phyloP scores from a whole-genome alignment of 2,797 vertebrate genomes.

The Perodicticus potto region DNA sequence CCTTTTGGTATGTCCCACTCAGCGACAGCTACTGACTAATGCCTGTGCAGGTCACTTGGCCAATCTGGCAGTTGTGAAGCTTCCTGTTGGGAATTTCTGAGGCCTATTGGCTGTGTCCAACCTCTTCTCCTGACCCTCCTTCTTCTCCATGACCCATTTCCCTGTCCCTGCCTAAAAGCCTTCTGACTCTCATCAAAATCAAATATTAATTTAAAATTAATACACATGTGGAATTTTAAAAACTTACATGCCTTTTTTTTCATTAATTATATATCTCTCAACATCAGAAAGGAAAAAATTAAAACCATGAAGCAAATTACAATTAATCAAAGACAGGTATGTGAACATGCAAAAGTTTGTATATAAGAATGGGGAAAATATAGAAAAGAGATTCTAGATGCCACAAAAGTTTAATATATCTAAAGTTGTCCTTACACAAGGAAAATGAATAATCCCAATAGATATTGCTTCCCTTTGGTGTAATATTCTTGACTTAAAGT shows the following conservation, averaged over 20 bases:
- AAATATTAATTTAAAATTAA: constrained; percentile 25
- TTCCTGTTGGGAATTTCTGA: too few relatives aligned
- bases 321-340: not conserved
- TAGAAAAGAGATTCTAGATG: not conserved
- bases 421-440: not conserved
- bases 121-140: too few relatives aligned
- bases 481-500: not conserved
- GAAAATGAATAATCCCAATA: not conserved
- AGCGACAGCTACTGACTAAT: too few relatives aligned
- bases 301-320: not conserved
- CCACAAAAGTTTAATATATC: not conserved
- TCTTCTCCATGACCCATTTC: too few relatives aligned
- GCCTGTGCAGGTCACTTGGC: too few relatives aligned
- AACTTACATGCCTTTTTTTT: not conserved
- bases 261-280: not conserved
- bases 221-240: not conserved
- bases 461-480: not conserved
- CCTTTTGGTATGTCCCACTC: too few relatives aligned
- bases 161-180: too few relatives aligned
- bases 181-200: not conserved
- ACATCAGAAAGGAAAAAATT: not conserved
- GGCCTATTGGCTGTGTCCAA: too few relatives aligned
- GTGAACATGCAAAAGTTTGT: not conserved
- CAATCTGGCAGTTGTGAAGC: too few relatives aligned
- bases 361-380: not conserved